Conservation (phyloP, 2,113 vertebrate genomes). For the Cinclus mexicanus region DNA sequence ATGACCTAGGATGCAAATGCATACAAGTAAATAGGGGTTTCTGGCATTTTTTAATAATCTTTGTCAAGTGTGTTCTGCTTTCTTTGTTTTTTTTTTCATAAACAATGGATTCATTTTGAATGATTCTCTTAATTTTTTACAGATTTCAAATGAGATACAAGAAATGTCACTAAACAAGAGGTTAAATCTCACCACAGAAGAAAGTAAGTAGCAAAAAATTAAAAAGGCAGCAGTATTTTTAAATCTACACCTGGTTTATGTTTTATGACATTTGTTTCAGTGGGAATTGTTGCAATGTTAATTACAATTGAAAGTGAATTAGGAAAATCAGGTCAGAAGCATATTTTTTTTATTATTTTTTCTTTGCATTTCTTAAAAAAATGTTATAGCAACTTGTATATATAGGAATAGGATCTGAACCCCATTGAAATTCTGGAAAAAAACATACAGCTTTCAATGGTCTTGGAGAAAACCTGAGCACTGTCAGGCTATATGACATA, state of each 20-base stretch:
- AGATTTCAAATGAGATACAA: background rate
- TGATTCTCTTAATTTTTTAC: constrained; percentile 2
- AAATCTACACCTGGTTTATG: background rate
- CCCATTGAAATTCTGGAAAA: background rate
- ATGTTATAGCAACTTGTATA: background rate
- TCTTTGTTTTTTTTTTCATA: background rate
- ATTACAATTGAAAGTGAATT: background rate
- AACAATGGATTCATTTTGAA: background rate
- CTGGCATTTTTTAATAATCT: background rate
- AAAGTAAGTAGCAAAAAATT: constrained; percentile 68
- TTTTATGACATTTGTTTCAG: background rate
- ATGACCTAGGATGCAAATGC: constrained; percentile 76
- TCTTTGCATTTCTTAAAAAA: background rate
- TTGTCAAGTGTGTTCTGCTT: background rate
- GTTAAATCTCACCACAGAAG: constrained; percentile 67
- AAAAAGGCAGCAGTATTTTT: background rate
- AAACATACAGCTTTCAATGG: background rate
- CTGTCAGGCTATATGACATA: background rate
- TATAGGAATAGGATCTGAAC: background rate
- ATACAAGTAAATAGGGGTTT: constrained; percentile 1
- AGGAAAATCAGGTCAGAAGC: background rate
- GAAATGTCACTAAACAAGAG: constrained; percentile 2
- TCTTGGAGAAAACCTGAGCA: background rate
- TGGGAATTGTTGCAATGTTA: background rate
- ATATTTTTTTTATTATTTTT: background rate